These are phyloP conservation scores for Oxyura jamaicensis DNA, from an alignment of 2,113 vertebrate species.

Conservation along the genomic window DNA sequence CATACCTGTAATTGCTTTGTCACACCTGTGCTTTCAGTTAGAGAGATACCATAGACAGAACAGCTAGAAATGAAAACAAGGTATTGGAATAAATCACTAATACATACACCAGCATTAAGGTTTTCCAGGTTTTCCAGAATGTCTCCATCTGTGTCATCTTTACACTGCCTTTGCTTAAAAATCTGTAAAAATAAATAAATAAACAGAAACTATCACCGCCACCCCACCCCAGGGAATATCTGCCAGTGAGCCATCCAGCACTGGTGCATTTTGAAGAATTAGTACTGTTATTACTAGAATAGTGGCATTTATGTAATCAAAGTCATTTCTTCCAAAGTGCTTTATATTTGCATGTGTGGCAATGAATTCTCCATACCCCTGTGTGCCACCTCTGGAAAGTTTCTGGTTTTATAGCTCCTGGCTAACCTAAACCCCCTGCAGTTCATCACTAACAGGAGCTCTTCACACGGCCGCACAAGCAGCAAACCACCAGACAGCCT, in stretches of 20 bases:
- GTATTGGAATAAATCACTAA: neutral
- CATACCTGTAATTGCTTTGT: neutral
- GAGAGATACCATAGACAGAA: neutral
- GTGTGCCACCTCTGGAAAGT: neutral
- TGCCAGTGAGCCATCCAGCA: accelerated
- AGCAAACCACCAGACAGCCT: neutral
- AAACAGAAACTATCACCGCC: neutral
- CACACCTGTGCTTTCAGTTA: neutral
- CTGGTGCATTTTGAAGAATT: neutral
- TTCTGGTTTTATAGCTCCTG: neutral
- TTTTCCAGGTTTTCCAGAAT: neutral
- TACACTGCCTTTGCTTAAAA: neutral
- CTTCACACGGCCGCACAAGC: neutral
- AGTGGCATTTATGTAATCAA: neutral
- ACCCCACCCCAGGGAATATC: neutral
- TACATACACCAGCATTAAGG: neutral
- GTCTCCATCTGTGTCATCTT: neutral
- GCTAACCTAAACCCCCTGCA: neutral
- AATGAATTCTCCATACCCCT: neutral
- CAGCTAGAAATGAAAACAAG: neutral
- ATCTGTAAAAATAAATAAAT: neutral
- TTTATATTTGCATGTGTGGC: neutral
- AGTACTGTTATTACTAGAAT: neutral
- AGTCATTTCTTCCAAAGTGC: neutral
- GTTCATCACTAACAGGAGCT: neutral